Percentiles rank a stretch among this genome's conserved stretches.
These are phyloP conservation scores for Mesorhabditis spiculigera DNA, from an alignment of 2,888 invertebrate species.

Conservation along the genomic window DNA sequence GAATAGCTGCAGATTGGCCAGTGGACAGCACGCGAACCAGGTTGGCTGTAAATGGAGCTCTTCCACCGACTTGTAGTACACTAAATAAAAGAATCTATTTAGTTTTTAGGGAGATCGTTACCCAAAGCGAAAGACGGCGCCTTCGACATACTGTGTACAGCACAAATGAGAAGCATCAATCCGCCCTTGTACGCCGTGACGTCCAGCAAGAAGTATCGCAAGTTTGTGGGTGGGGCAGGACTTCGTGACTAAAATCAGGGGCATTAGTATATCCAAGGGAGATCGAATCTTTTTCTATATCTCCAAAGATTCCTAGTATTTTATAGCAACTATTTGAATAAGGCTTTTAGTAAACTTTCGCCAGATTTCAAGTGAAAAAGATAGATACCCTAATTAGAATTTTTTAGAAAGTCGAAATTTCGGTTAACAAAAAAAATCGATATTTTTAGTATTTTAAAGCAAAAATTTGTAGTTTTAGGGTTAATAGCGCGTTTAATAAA, in stretches of 20 bases:
- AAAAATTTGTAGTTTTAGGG: too few relatives aligned
- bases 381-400: too few relatives aligned
- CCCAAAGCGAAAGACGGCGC: neutral
- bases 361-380: too few relatives aligned
- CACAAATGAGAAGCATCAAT: neutral
- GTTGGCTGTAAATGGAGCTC: neutral
- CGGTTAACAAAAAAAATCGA: too few relatives aligned
- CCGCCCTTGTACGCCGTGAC: neutral
- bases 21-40: neutral
- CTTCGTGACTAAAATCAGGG: too few relatives aligned
- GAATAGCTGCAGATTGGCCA: neutral
- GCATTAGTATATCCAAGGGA: too few relatives aligned
- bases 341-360: too few relatives aligned
- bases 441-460: too few relatives aligned
- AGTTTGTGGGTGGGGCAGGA: neutral
- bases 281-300: neutral
- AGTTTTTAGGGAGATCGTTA: neutral
- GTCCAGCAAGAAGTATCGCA: slow-evolving; percentile 4
- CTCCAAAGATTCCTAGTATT: neutral
- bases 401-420: too few relatives aligned
- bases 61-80: neutral
- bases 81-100: neutral
- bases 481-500: too few relatives aligned
- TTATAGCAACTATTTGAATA: too few relatives aligned
- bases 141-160: neutral